phyloP scores from a whole-genome alignment of 1,140 invertebrate species.

The Zaprionus davidi region DNA sequence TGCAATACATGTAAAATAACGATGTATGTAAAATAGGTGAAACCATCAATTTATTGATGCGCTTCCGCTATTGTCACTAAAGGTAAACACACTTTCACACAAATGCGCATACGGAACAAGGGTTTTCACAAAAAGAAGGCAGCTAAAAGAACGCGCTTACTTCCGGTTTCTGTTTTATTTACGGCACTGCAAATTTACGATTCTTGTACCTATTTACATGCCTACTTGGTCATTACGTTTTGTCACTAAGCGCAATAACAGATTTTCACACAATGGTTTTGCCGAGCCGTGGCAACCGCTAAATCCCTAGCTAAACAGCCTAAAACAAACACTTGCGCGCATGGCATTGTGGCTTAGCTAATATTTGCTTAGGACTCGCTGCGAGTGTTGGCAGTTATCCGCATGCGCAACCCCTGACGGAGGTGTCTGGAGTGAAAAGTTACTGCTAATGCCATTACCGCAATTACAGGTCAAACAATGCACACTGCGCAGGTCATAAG shows the following conservation, averaged over 20 bases:
- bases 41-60: background rate
- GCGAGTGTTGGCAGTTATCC: conserved; percentile 37
- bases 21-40: background rate
- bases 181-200: conserved; percentile 12
- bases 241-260: conserved; percentile 61
- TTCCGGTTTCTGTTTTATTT: conserved; percentile 52
- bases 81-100: background rate
- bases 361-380: conserved; percentile 71
- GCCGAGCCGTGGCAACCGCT: conserved; percentile 12
- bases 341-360: conserved; percentile 39
- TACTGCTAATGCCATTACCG: conserved; percentile 64
- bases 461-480: conserved; percentile 22
- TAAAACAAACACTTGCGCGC: conserved; percentile 54
- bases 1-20: background rate
- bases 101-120: background rate
- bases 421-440: conserved; percentile 52
- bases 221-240: conserved; percentile 67
- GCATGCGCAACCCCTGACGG: conserved; percentile 65
- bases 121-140: conserved; percentile 8
- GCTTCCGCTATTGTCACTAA: background rate
- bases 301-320: conserved; percentile 64
- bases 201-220: conserved; percentile 64
- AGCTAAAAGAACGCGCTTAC: conserved; percentile 16
- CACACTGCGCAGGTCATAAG: background rate
- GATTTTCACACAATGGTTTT: conserved; percentile 73